Evolutionary conservation across 2,113 vertebrate genomes (phyloP).

Genomic region (Platanista minor): DNA sequence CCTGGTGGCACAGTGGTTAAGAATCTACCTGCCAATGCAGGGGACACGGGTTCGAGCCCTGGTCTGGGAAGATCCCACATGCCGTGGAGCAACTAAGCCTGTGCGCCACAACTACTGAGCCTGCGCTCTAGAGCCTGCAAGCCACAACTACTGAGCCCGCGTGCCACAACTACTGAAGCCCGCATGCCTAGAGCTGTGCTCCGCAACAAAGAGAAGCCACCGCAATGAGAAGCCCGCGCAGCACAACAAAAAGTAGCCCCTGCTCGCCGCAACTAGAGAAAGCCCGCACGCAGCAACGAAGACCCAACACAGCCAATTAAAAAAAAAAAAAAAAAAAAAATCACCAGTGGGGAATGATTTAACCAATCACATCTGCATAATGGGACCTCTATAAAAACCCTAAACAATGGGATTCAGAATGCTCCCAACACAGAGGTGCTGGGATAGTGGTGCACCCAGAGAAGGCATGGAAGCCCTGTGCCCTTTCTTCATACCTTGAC

Average conservation of each 20-base stretch:
- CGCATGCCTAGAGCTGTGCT: neutral
- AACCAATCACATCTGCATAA: neutral
- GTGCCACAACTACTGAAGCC: neutral
- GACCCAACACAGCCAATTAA: neutral
- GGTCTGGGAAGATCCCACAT: neutral
- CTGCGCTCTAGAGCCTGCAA: too few species aligned
- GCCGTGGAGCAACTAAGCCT: neutral
- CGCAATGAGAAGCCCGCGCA: fast-evolving
- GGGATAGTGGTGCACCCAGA: neutral
- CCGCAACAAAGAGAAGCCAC: neutral
- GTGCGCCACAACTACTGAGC: neutral
- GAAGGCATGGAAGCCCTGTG: neutral
- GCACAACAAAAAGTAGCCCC: neutral
- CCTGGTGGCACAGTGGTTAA: neutral
- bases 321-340: neutral
- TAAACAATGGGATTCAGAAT: neutral
- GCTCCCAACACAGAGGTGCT: neutral
- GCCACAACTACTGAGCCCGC: neutral
- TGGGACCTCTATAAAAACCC: neutral
- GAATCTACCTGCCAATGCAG: neutral
- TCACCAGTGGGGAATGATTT: neutral
- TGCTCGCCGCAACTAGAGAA: neutral
- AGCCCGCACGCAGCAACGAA: neutral
- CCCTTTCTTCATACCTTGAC: neutral
- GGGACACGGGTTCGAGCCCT: neutral